Conservation (phyloP, 2,888 invertebrate species). For the Pteria penguin region DNA sequence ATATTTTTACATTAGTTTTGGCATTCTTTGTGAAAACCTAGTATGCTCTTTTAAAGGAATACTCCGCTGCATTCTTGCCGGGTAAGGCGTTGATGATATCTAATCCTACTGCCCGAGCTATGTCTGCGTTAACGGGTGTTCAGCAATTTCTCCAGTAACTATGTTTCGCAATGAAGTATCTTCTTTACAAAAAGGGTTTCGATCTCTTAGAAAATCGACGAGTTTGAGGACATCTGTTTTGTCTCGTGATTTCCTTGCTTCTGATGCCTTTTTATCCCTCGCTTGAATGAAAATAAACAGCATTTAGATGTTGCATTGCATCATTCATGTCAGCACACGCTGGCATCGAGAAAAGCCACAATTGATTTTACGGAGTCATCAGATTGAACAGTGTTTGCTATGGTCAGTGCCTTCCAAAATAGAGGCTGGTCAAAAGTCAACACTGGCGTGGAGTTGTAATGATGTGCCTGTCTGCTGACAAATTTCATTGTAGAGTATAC, state of each 20-base stretch:
- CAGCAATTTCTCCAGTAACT: slow-evolving; percentile 53
- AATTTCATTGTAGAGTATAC: slow-evolving; percentile 50
- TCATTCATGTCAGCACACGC: slow-evolving; percentile 45
- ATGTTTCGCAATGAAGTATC: slow-evolving; percentile 52
- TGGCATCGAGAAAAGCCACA: slow-evolving; percentile 55
- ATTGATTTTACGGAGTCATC: too few species aligned
- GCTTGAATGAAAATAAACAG: slow-evolving; percentile 40
- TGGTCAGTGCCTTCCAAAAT: slow-evolving; percentile 51
- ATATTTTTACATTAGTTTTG: slow-evolving; percentile 31
- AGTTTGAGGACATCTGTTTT: slow-evolving; percentile 39
- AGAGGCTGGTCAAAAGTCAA: slow-evolving; percentile 60
- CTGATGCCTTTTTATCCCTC: slow-evolving; percentile 46
- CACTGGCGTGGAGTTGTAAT: slow-evolving; percentile 34
- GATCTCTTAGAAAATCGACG: slow-evolving; percentile 35
- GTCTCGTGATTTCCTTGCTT: slow-evolving; percentile 41
- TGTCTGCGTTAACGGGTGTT: slow-evolving; percentile 43
- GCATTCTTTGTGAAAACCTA: slow-evolving; percentile 41
- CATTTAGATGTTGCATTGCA: slow-evolving; percentile 47
- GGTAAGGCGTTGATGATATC: slow-evolving; percentile 44
- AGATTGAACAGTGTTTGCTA: slow-evolving; percentile 2
- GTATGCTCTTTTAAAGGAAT: slow-evolving; percentile 42
- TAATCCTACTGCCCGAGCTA: slow-evolving; percentile 44
- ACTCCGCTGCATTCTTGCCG: slow-evolving; percentile 33
- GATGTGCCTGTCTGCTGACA: slow-evolving; percentile 37
- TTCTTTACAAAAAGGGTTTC: slow-evolving; percentile 52